Evolutionary conservation across 2,797 vertebrate species (phyloP), one percentile per base, ranked within the genome.

Genomic region (Tinamus major): DNA sequence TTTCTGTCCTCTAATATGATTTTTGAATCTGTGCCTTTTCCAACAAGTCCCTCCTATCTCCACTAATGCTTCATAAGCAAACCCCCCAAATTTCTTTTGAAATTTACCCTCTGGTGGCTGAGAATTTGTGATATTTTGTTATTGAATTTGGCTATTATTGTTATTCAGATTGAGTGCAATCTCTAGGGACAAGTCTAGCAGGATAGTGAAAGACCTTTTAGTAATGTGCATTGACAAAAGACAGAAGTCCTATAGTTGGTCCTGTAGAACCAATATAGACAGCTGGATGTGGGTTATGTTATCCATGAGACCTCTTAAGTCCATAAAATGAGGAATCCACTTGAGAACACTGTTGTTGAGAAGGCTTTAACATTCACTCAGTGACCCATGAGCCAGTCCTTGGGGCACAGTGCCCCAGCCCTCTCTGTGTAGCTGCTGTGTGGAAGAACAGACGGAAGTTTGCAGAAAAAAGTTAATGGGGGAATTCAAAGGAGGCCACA

Each of bases 261-360:
- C 77, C 78, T 79, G 64, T 35, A 70, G 78, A 76, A 48, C 27
- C 75, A 55, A 35, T 2, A 27, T 19, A 65, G 42, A 46, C 86
- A 93, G 72, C 55, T 85, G 72, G 80, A 3, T 89, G 84, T 83
- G 77, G 87, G 79, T 95, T 41, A 17, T 69, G 49, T 51, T 90
- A 90, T 83, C 56, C 0, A 0, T 23, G 41, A 67, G 83, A 77
- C 64, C 24, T 94, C 77, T 90, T 59, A 88, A 88, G 75, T 87
- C 71, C 53, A 44, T 61, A 88, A 94, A 95, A 94, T 62, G 64
- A 90, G 12, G 71, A 93, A 93, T 51, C 31, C 63, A 64, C 78
- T 93, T 75, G 61, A 95, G 86, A 90, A 76, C 26, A 81, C 12
- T 62, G 9, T 24, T 56, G 48, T 21, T 83, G 53, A 65, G 84